These are phyloP conservation scores for Cebidichthys violaceus DNA, from an alignment of 2,113 vertebrate species.

Conservation along the genomic window DNA sequence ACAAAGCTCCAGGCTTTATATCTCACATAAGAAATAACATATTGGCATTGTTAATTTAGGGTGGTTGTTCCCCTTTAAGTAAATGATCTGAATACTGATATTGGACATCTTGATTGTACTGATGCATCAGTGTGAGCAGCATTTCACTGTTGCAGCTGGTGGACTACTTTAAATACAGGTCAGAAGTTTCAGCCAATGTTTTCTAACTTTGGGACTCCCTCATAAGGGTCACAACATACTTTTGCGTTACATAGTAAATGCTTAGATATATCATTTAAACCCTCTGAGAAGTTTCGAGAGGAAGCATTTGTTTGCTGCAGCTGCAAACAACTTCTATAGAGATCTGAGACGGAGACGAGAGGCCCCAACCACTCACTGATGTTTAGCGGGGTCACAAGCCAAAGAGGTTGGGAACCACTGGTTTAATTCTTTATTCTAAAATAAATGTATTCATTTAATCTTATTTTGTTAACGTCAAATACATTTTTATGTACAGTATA, in stretches of 20 bases:
- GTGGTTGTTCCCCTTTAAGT: no score
- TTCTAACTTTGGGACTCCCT: neutral
- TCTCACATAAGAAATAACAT: no score
- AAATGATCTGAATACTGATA: no score
- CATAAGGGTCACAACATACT: no score
- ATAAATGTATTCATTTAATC: neutral
- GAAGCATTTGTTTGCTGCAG: neutral
- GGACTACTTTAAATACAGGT: neutral
- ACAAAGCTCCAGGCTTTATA: no score
- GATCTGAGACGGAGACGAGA: neutral
- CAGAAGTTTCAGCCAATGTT: neutral
- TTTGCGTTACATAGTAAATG: neutral
- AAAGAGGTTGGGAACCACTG: no score
- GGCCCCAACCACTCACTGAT: neutral
- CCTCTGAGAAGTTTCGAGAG: neutral
- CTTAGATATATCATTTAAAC: neutral
- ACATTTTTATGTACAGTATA: neutral
- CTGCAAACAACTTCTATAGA: neutral
- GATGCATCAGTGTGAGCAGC: neutral
- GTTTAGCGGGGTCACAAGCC: no score
- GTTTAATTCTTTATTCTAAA: neutral
- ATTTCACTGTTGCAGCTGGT: no score
- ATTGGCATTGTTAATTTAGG: no score
- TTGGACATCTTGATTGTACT: neutral
- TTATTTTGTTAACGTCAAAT: neutral